These are phyloP conservation scores for Microtus oregoni DNA, from an alignment of 2,113 vertebrate species.

Conservation along the genomic window DNA sequence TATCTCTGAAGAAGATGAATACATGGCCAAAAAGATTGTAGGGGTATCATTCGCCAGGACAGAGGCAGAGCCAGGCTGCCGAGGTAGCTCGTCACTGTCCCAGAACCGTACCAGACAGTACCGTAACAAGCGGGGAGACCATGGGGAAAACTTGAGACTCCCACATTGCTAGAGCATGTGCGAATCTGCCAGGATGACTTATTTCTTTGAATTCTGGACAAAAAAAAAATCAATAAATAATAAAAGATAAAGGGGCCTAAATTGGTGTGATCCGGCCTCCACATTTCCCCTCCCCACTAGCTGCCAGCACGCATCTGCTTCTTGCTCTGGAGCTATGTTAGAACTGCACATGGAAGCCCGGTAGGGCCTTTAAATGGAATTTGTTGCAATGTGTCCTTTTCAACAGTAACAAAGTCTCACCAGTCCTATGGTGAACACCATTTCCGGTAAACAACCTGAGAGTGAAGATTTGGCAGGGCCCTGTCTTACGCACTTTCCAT, in stretches of 20 bases:
- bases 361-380: background rate
- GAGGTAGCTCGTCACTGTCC: background rate
- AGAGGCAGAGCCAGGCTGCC: background rate
- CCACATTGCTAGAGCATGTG: background rate
- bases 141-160: background rate
- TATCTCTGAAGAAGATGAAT: background rate
- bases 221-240: background rate
- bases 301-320: background rate
- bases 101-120: background rate
- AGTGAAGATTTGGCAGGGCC: background rate
- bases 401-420: background rate
- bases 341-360: background rate
- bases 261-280: too few relatives aligned
- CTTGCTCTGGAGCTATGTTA: background rate
- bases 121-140: background rate
- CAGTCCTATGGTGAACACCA: background rate
- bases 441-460: background rate
- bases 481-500: background rate
- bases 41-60: background rate
- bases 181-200: background rate
- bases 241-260: background rate
- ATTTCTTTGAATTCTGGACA: background rate
- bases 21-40: background rate
- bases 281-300: background rate
- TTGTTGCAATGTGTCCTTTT: background rate